Percentiles rank a stretch among this genome's conserved stretches.
phyloP scores from a whole-genome alignment of 23 tunicate genomes.

The Halocynthia roretzi region DNA sequence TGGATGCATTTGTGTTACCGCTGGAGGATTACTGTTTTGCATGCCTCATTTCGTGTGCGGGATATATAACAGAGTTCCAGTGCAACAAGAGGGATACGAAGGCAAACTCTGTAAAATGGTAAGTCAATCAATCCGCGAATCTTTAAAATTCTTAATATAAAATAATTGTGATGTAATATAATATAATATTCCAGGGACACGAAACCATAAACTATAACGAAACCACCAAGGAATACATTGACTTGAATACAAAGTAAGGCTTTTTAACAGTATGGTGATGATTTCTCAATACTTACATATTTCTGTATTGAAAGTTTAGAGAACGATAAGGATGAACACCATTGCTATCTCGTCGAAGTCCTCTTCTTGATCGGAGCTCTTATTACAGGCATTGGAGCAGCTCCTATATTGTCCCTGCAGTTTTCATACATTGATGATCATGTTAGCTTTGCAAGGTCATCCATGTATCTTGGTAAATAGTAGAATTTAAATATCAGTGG shows the following conservation, averaged over 20 bases:
- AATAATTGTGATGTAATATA: background rate
- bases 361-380: constrained; percentile 16
- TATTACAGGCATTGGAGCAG: constrained; percentile 17
- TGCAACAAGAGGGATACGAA: background rate
- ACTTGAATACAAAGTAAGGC: too few relatives aligned
- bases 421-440: constrained; percentile 36
- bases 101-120: too few relatives aligned
- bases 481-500: background rate
- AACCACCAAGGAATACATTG: too few relatives aligned
- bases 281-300: too few relatives aligned
- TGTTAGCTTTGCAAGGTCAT: constrained; percentile 13
- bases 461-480: constrained; percentile 6
- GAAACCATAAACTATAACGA: too few relatives aligned
- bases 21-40: constrained; percentile 27
- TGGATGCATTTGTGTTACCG: constrained; percentile 21
- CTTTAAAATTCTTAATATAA: too few relatives aligned
- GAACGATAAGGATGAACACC: too few relatives aligned
- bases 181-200: too few relatives aligned
- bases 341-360: too few relatives aligned
- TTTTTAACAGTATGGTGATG: too few relatives aligned
- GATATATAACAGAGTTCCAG: constrained; percentile 10
- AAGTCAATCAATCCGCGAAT: too few relatives aligned
- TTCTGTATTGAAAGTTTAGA: too few relatives aligned
- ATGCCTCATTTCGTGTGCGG: constrained; percentile 39
- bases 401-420: constrained; percentile 28